Conservation (phyloP, 2,113 vertebrate genomes). For the Poecile atricapillus region DNA sequence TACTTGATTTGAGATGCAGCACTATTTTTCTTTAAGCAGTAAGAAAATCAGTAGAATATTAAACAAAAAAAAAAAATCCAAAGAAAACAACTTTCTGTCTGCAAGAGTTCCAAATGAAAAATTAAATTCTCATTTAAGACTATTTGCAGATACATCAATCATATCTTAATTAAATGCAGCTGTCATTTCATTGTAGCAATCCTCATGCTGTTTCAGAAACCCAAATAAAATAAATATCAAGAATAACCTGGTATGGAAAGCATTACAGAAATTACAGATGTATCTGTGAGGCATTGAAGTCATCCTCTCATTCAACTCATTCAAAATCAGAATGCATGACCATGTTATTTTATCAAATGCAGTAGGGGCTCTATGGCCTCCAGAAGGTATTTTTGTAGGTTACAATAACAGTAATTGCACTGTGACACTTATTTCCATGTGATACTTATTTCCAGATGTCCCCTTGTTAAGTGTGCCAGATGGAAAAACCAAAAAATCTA, state of each 20-base stretch:
- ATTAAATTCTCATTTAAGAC: background rate
- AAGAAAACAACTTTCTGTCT: background rate
- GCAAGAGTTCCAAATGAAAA: background rate
- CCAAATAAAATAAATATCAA: background rate
- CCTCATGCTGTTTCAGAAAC: background rate
- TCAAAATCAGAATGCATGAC: conserved; percentile 13
- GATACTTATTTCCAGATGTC: background rate
- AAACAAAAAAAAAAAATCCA: background rate
- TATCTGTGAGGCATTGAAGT: background rate
- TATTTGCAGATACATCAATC: background rate
- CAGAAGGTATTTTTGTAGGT: background rate
- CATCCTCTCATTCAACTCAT: background rate
- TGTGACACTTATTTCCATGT: background rate
- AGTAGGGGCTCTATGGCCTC: background rate
- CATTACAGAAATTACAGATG: background rate
- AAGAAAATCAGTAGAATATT: background rate
- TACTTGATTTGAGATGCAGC: background rate
- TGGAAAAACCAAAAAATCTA: background rate
- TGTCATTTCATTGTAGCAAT: background rate
- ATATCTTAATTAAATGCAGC: background rate
- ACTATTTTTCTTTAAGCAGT: background rate
- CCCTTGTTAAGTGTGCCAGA: background rate
- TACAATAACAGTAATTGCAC: background rate
- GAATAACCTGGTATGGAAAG: background rate
- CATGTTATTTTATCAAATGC: background rate